A percentile compares a stretch with the other conserved stretches of the same genome.
These are phyloP conservation scores for Lichenostomus cassidix DNA, from an alignment of 2,113 vertebrate genomes.

Conservation along the genomic window DNA sequence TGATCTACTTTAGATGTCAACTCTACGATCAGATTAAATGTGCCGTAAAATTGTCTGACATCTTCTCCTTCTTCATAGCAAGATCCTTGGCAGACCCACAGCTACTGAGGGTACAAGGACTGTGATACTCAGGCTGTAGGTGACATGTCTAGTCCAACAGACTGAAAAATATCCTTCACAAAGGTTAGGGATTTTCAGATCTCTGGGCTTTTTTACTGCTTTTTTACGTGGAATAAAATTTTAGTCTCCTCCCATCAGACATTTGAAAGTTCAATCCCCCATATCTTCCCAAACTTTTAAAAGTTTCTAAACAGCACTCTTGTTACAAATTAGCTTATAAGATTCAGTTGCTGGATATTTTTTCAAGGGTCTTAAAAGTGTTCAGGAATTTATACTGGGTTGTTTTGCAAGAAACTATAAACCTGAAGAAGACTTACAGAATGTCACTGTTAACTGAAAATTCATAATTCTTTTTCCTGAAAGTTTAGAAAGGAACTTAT, in stretches of 20 bases:
- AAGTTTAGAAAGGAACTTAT: neutral
- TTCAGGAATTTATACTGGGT: neutral
- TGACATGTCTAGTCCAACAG: neutral
- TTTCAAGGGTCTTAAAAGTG: neutral
- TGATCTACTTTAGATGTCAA: neutral
- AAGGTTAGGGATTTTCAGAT: neutral
- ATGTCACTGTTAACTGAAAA: neutral
- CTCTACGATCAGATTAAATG: neutral
- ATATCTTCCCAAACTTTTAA: neutral
- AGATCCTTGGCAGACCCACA: neutral
- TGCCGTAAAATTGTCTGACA: fast-evolving
- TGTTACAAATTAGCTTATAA: neutral
- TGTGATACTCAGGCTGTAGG: neutral
- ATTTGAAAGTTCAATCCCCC: neutral
- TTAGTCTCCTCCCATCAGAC: neutral
- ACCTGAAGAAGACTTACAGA: neutral
- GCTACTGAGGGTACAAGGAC: neutral
- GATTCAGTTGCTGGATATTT: neutral
- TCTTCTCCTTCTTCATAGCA: neutral
- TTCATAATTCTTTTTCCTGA: neutral
- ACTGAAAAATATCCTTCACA: neutral
- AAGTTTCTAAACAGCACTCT: neutral
- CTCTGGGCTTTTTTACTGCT: neutral
- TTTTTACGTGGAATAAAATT: neutral
- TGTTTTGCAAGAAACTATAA: neutral